These are phyloP conservation scores for Andrena bicolor DNA, from an alignment of 2,888 invertebrate genomes.

Conservation along the genomic window DNA sequence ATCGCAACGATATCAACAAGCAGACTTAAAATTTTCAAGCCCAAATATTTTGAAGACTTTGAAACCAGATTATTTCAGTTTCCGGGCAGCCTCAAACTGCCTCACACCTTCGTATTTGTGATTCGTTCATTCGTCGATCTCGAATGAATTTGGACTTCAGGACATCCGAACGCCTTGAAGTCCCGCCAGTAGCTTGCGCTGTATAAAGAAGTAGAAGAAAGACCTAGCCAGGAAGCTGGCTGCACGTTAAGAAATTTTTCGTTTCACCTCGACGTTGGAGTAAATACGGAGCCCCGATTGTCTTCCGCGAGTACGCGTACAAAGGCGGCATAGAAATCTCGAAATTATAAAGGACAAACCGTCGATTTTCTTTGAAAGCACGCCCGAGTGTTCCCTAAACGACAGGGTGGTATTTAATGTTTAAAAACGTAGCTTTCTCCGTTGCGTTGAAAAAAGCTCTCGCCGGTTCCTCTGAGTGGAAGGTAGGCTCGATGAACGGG, in stretches of 20 bases:
- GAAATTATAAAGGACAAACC: conserved; percentile 21
- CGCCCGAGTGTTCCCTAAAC: conserved; percentile 26
- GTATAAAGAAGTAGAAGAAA: neutral
- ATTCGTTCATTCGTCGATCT: too few relatives aligned
- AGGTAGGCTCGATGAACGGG: conserved; percentile 46
- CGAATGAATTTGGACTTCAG: too few relatives aligned
- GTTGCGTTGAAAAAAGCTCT: conserved; percentile 28
- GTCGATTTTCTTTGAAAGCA: conserved; percentile 15
- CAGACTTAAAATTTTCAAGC: too few relatives aligned
- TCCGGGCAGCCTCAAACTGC: too few relatives aligned
- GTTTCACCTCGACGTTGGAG: conserved; percentile 24
- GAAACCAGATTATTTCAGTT: too few relatives aligned
- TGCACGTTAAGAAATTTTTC: conserved; percentile 16
- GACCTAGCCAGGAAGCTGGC: neutral
- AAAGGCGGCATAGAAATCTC: conserved; percentile 10
- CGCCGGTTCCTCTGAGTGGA: conserved; percentile 36
- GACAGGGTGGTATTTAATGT: conserved; percentile 46
- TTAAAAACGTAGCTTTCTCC: conserved; percentile 46
- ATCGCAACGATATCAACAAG: too few relatives aligned
- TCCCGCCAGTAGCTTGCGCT: neutral
- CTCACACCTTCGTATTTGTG: too few relatives aligned
- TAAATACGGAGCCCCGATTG: conserved; percentile 6
- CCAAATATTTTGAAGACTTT: too few relatives aligned
- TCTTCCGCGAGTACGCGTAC: neutral
- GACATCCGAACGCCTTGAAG: too few relatives aligned